phyloP scores from a whole-genome alignment of 2,888 invertebrate genomes.

The Eristalis tenax region DNA sequence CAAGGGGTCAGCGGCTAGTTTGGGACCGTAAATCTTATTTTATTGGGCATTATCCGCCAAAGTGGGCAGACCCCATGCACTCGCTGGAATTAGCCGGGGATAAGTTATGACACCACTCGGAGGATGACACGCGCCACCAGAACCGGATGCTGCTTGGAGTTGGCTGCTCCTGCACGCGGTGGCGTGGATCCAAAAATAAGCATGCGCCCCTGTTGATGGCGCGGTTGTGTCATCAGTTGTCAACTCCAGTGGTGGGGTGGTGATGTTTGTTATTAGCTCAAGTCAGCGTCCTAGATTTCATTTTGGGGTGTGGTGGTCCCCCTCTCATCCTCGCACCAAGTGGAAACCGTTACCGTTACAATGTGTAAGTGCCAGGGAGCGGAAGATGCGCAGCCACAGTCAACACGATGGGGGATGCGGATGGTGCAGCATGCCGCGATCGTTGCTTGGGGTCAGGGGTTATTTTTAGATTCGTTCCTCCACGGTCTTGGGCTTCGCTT shows the following conservation, averaged over 20 bases:
- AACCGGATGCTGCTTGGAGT: slow-evolving; percentile 49
- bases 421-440: background rate
- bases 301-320: slow-evolving; percentile 22
- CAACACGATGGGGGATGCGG: background rate
- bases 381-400: background rate
- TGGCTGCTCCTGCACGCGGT: background rate
- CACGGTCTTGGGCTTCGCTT: slow-evolving; percentile 5
- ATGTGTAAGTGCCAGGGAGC: slow-evolving; percentile 32
- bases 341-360: slow-evolving; percentile 56
- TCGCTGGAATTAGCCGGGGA: slow-evolving; percentile 40
- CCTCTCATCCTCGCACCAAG: background rate
- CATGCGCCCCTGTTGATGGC: slow-evolving; percentile 38
- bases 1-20: slow-evolving; percentile 69
- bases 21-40: slow-evolving; percentile 67
- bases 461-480: slow-evolving; percentile 46
- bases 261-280: slow-evolving; percentile 65
- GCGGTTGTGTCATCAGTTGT: slow-evolving; percentile 54
- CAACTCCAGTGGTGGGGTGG: background rate
- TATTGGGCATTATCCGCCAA: slow-evolving; percentile 67
- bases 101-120: slow-evolving; percentile 65
- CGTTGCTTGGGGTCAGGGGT: slow-evolving; percentile 60
- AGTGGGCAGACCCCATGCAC: slow-evolving; percentile 61
- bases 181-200: slow-evolving; percentile 63
- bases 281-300: slow-evolving; percentile 51
- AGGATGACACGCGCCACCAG: slow-evolving; percentile 57